These are phyloP conservation scores for Prietella phreatophila DNA, from an alignment of 2,113 vertebrate genomes.

Conservation along the genomic window DNA sequence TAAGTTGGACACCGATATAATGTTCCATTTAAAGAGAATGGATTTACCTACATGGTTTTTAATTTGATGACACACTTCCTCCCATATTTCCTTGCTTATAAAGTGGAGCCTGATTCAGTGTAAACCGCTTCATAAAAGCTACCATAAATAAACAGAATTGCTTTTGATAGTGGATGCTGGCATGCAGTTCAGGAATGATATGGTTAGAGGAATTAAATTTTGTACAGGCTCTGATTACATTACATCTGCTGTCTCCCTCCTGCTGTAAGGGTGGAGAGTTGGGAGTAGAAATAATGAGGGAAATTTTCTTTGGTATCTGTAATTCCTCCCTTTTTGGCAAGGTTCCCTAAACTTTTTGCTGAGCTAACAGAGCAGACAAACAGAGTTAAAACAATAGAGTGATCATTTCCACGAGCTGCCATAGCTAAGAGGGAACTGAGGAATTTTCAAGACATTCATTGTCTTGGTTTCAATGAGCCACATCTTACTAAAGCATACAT, in stretches of 20 bases:
- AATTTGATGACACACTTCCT: conserved; percentile 27
- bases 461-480: conserved; percentile 7
- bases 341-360: conserved; percentile 27
- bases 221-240: conserved; percentile 37
- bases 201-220: conserved; percentile 22
- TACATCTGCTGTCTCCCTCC: conserved; percentile 22
- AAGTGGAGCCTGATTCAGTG: conserved; percentile 30
- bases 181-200: conserved; percentile 29
- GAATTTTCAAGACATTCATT: conserved; percentile 5
- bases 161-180: conserved; percentile 23
- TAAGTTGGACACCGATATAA: conserved; percentile 11
- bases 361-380: conserved; percentile 41
- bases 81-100: conserved; percentile 23
- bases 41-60: conserved; percentile 15
- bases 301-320: conserved; percentile 45
- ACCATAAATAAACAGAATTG: conserved; percentile 48
- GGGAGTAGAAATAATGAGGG: conserved; percentile 45
- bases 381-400: conserved; percentile 27
- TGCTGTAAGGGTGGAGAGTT: conserved; percentile 31
- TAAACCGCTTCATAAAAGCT: conserved; percentile 12
- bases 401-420: conserved; percentile 36
- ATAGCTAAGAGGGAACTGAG: background rate
- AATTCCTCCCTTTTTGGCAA: conserved; percentile 43
- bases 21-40: conserved; percentile 18
- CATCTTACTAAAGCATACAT: conserved; percentile 9